A percentile compares a stretch with the other conserved stretches of the same genome.
These are phyloP conservation scores for Leucopsar rothschildi DNA, from an alignment of 2,113 vertebrate species.

Conservation along the genomic window DNA sequence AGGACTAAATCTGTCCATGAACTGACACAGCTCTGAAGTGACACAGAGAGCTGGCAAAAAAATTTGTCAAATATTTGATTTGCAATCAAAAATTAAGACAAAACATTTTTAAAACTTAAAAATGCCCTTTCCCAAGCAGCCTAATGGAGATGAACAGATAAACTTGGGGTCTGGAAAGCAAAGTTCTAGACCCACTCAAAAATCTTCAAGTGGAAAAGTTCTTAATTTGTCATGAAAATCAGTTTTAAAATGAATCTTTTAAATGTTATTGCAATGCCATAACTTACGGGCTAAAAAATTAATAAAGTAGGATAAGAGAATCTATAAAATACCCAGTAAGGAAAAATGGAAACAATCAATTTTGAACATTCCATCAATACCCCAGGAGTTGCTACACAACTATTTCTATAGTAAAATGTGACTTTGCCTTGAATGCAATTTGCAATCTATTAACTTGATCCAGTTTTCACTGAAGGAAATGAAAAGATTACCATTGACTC, in stretches of 20 bases:
- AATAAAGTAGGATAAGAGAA: neutral
- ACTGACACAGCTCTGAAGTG: neutral
- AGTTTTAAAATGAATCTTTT: neutral
- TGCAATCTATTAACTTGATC: constrained; percentile 27
- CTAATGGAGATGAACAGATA: neutral
- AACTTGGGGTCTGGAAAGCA: neutral
- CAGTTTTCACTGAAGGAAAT: neutral
- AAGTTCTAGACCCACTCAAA: neutral
- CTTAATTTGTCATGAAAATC: neutral
- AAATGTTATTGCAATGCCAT: neutral
- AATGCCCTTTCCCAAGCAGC: neutral
- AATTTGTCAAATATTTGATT: neutral
- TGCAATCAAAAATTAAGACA: neutral
- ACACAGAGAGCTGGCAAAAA: neutral
- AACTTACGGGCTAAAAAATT: neutral
- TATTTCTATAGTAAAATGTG: neutral
- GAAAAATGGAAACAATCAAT: neutral
- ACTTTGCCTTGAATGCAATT: neutral
- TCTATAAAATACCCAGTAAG: neutral
- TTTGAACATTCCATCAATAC: neutral
- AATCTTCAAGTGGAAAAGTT: neutral
- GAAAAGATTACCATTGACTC: constrained; percentile 15
- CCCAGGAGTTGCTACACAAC: neutral
- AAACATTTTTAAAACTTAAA: neutral
- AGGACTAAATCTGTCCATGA: neutral